phyloP scores from a whole-genome alignment of 2,888 invertebrate species.

The Antheraea yamamai region DNA sequence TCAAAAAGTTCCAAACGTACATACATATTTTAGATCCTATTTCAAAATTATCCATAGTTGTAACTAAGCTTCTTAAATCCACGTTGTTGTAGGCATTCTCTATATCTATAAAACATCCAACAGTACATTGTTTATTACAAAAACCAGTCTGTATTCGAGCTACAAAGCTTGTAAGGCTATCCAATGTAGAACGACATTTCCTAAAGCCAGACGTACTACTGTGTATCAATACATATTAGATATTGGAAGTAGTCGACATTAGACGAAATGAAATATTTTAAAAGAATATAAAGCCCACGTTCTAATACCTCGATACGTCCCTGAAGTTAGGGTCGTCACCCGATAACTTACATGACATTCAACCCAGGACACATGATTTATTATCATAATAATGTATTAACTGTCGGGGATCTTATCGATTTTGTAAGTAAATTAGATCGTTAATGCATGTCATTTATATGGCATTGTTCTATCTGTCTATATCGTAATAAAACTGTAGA shows the following conservation, averaged over 20 bases:
- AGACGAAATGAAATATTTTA: not conserved
- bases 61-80: too few species aligned
- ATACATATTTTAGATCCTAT: too few species aligned
- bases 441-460: not conserved
- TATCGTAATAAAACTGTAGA: too few species aligned
- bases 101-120: too few species aligned
- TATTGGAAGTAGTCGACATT: not conserved
- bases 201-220: too few species aligned
- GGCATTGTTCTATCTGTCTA: not conserved
- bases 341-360: slow-evolving; percentile 42
- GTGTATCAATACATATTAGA: not conserved
- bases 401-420: slow-evolving; percentile 7
- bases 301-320: slow-evolving; percentile 26
- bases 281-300: not conserved
- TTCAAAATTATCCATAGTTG: too few species aligned
- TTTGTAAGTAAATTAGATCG: slow-evolving; percentile 1
- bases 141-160: too few species aligned
- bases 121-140: too few species aligned
- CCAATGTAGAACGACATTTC: too few species aligned
- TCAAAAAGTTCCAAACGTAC: too few species aligned
- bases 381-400: slow-evolving; percentile 8
- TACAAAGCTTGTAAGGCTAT: too few species aligned
- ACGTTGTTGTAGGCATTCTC: too few species aligned
- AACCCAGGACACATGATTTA: slow-evolving; percentile 27
- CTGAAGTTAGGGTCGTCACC: slow-evolving; percentile 39